Conservation (phyloP, 2,888 invertebrate species). For the Spilosoma lubricipeda region DNA sequence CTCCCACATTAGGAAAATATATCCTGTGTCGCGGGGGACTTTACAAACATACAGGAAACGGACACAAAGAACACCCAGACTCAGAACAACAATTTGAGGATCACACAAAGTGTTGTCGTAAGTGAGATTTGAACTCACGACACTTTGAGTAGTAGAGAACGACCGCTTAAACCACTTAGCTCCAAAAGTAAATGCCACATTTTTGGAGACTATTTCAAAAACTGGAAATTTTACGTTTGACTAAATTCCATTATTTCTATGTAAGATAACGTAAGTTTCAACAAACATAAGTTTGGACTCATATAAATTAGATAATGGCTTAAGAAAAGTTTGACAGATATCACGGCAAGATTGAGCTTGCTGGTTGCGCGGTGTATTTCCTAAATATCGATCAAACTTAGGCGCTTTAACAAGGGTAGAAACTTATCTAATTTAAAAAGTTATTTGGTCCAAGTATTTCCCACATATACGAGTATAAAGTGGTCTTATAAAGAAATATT, state of each 20-base stretch:
- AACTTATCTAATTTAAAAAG: slow-evolving; percentile 40
- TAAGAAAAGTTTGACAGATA: background rate
- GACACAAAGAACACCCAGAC: no score
- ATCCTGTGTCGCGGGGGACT: no score
- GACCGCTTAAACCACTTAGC: no score
- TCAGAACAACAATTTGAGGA: no score
- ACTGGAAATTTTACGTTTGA: background rate
- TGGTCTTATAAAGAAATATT: slow-evolving; percentile 33
- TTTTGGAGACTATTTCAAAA: background rate
- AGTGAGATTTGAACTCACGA: no score
- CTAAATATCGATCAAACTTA: slow-evolving; percentile 20
- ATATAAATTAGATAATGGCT: background rate
- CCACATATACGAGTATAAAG: slow-evolving; percentile 10
- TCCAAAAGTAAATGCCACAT: background rate
- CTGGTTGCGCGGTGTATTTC: background rate
- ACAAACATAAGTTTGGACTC: background rate
- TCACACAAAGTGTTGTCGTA: no score
- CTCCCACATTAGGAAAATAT: no score
- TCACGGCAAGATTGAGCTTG: background rate
- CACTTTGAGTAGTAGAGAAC: no score
- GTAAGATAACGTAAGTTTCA: background rate
- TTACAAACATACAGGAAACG: no score
- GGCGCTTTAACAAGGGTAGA: slow-evolving; percentile 16
- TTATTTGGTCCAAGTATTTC: slow-evolving; percentile 27
- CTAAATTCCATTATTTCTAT: background rate